Evolutionary conservation across 2,888 invertebrate genomes (phyloP), one percentile per base, ranked within the genome.

Genomic region (Apoda limacodes): DNA sequence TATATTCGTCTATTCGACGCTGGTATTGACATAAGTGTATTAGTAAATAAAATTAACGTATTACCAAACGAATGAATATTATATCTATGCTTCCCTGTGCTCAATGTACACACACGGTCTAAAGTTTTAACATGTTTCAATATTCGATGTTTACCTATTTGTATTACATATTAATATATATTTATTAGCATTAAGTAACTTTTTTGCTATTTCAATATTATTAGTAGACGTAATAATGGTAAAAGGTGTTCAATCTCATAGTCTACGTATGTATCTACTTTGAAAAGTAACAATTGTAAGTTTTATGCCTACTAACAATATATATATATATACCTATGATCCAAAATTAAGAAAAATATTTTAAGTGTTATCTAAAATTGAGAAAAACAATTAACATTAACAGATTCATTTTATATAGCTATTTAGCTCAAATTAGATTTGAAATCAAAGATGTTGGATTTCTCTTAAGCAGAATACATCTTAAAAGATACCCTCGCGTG

Each of bases 91-190:
- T 76, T 80, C 58, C 61, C 62, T 56, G 67, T 76, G 78, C 78
- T 80, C 78, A 80, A 80, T 67, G 68, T 71, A 63, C 59, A 62
- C 48, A 53, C 60, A 64, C 74, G 75, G 75, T 75, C 75, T 74
- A 75, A 72, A 59, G 37, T 48, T 48, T 45, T 43, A 40, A 45
- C 44, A 24, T 40, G 43, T 39, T 51, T 48, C 46, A 45, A 39
- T 43, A 41, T 48, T 45, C 31, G 37, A 39, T 35, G 37, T 42
- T 43, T 39, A 46, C 30, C 31, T 39, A 43, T 45, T 39, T 39
- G 30, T 42, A 47, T 42, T 44, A 42, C 34, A 29, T 53, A 45
- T 45, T 39, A 43, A 49, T 50, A 48, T 45, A 41, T 43, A 48
- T 43, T 39, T 48, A 49, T 36, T 50, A 42, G 53, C 29, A 30